Base-by-base conservation (phyloP, 2,888 invertebrate genomes). In the Drosophila phalerata region DNA sequence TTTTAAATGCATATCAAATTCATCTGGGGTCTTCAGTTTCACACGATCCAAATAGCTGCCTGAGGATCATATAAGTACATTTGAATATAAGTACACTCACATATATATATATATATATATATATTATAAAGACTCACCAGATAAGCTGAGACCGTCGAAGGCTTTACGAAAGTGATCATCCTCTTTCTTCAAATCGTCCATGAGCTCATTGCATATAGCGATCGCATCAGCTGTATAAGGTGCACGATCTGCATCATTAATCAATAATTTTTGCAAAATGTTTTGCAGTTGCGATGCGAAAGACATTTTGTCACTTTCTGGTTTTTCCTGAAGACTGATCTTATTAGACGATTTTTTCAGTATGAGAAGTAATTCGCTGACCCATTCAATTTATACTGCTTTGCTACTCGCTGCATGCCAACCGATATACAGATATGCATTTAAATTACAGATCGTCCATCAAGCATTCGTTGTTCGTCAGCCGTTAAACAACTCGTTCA, bases 1-100 rank as follows among this genome's bases (percentile, higher is more conserved):
- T 38, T 76, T 76, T 15, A 76, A 42, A 15, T 72, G 76, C 17
- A 76, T 51, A 38, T 76, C 76, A 37, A 76, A 76, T 64, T 76
- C 76, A 30, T 76, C 75, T 5, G 75, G 76, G 8, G 45, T 30
- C 15, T 48, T 47, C 0, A 72, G 11, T 37, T 76, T 76, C 1
- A 64, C 43, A 10, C 68, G 34, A 61, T 76, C 76, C 42, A 76
- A 58, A 45, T 76, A 76, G 30, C 75, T 76, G 10, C 76, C 75
- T 69, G 17, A n/a, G 17, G 9, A 13, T 13, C 1, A 28, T 8
- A 28, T 28, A 28, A 28, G 28, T 28, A 28, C 8, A 34, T 5
- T 13, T 42, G 19, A 22, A 5, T 30, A 48, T 10, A 11, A 32
- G 32, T 32, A 32, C 3, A 11, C 10, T 11, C 11, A 11, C n/a